Evolutionary conservation across 2,113 vertebrate genomes (phyloP).

Genomic region (Hypocryptadius cinnamomeus): DNA sequence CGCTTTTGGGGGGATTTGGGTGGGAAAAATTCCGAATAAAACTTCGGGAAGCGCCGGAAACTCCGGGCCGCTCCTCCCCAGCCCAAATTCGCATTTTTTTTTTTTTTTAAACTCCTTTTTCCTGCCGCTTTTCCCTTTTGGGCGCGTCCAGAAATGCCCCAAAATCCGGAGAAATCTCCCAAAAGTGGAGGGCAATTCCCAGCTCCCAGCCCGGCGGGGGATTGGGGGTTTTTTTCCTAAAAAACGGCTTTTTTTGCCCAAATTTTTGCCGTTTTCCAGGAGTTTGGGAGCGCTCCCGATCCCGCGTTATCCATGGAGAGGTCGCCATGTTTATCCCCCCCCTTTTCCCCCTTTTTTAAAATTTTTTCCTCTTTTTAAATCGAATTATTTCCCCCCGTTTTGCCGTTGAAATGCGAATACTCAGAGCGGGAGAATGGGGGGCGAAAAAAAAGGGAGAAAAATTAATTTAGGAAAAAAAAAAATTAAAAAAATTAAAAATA

Average conservation of each 20-base stretch:
- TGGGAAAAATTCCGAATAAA: neutral
- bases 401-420: too few relatives aligned
- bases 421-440: too few relatives aligned
- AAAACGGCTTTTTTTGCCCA: neutral
- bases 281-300: neutral
- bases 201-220: neutral
- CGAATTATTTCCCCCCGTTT: neutral
- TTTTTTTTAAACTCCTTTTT: too few relatives aligned
- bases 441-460: neutral
- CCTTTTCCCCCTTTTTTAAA: neutral
- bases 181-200: neutral
- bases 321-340: constrained; percentile 31
- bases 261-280: neutral
- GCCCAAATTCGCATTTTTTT: neutral
- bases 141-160: neutral
- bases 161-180: neutral
- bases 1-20: neutral
- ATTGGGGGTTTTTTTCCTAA: neutral
- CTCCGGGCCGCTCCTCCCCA: too few relatives aligned
- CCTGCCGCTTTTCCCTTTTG: neutral
- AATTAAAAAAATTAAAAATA: neutral
- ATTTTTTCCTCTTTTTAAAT: neutral
- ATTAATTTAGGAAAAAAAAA: too few relatives aligned
- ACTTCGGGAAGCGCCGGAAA: neutral
- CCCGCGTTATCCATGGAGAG: neutral